These are phyloP conservation scores for Globodera rostochiensis DNA, from an alignment of 1,140 invertebrate genomes.

Conservation along the genomic window DNA sequence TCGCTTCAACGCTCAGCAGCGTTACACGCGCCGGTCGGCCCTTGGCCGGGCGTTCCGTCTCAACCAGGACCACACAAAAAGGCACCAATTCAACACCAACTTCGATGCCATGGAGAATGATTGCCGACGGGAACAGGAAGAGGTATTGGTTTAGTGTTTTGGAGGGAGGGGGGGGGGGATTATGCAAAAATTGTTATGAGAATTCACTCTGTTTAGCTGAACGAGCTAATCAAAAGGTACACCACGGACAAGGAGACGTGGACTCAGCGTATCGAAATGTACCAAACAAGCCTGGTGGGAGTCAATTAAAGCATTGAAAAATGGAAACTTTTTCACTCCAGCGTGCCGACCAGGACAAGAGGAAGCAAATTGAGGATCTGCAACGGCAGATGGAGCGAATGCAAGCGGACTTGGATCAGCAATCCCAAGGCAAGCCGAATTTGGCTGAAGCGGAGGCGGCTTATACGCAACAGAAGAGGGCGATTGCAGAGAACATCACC, in stretches of 20 bases:
- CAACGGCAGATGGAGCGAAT: not conserved
- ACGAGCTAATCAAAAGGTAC: not conserved
- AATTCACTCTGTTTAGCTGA: not conserved
- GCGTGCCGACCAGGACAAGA: slow-evolving; percentile 25
- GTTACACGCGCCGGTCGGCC: slow-evolving; percentile 23
- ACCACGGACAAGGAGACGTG: not conserved
- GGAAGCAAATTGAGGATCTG: slow-evolving; percentile 5
- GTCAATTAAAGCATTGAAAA: not conserved
- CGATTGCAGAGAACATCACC: slow-evolving; percentile 12
- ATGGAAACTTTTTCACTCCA: not conserved
- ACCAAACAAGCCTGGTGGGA: not conserved
- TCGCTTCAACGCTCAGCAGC: slow-evolving; percentile 14
- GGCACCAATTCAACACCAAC: not conserved
- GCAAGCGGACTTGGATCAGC: slow-evolving; percentile 11
- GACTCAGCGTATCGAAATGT: not conserved
- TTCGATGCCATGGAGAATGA: slow-evolving; percentile 5
- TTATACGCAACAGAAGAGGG: slow-evolving; percentile 33
- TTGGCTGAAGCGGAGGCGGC: slow-evolving; percentile 29
- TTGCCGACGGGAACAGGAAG: not conserved
- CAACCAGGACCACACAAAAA: slow-evolving; percentile 30
- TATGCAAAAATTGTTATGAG: not conserved
- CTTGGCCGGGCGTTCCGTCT: slow-evolving; percentile 24
- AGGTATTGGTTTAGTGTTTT: not conserved
- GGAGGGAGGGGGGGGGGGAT: not conserved
- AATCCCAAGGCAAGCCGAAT: slow-evolving; percentile 36